A percentile compares a stretch with the other conserved stretches of the same genome.
Conservation (phyloP, 2,797 vertebrate species). For the Eidolon dupreanum region DNA sequence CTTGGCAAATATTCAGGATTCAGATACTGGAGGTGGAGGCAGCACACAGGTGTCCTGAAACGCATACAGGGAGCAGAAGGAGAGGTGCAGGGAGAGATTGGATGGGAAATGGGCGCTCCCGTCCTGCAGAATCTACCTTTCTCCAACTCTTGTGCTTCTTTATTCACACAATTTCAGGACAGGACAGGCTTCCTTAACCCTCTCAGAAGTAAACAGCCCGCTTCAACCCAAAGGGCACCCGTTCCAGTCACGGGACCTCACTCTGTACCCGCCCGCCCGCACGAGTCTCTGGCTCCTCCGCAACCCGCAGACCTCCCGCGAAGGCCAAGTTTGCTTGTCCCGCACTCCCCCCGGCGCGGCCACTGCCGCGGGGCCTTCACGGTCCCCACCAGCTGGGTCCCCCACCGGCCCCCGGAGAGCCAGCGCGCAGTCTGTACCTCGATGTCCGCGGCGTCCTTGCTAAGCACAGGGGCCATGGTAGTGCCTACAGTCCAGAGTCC, state of each 20-base stretch:
- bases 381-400: not conserved
- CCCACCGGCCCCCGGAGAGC: constrained; percentile 45
- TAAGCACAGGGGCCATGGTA: constrained; percentile 87
- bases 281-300: rapidly evolving
- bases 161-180: not conserved
- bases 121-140: not conserved
- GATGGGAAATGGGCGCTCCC: rapidly evolving
- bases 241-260: not conserved
- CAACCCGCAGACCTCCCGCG: not conserved
- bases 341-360: not conserved
- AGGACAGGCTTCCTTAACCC: not conserved
- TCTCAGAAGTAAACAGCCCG: not conserved
- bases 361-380: not conserved
- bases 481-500: not conserved
- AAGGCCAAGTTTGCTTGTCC: constrained; percentile 33
- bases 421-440: constrained; percentile 86
- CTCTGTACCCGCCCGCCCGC: not conserved
- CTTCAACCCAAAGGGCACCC: not conserved
- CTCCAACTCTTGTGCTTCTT: not conserved
- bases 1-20: not conserved
- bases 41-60: not conserved
- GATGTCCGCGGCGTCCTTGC: constrained; percentile 90
- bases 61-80: rapidly evolving
- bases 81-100: rapidly evolving
- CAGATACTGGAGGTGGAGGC: not conserved